phyloP scores from a whole-genome alignment of 2,797 vertebrate species.

The Pristis pectinata region DNA sequence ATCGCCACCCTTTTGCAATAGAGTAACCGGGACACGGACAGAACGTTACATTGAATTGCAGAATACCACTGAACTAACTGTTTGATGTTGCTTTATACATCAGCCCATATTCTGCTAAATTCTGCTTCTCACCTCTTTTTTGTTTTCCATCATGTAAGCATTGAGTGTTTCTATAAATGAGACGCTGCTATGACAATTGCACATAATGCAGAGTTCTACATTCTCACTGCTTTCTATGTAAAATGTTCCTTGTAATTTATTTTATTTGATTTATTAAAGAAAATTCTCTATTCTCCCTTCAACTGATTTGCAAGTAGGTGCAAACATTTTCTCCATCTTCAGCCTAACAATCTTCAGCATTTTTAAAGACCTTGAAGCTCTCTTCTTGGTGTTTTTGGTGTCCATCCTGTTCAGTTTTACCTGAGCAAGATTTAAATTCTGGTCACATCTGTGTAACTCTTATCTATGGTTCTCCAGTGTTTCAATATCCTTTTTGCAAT shows the following conservation, averaged over 20 bases:
- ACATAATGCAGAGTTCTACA: background rate
- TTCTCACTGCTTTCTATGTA: background rate
- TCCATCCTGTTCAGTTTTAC: background rate
- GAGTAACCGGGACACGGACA: background rate
- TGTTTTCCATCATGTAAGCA: background rate
- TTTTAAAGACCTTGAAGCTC: background rate
- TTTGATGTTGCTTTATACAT: background rate
- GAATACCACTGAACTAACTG: background rate
- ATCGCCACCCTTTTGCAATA: background rate
- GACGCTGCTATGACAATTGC: background rate
- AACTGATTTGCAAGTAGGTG: background rate
- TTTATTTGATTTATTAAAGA: background rate
- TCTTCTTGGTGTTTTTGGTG: background rate
- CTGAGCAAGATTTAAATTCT: background rate
- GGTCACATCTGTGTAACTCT: background rate
- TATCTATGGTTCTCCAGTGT: background rate
- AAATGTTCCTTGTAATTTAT: background rate
- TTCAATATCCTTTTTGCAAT: background rate
- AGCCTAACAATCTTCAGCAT: background rate
- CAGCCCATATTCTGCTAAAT: background rate
- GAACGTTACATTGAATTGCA: background rate
- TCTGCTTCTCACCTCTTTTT: background rate
- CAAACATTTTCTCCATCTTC: background rate
- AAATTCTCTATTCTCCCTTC: background rate
- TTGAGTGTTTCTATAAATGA: background rate